Percentiles rank a stretch among this genome's conserved stretches.
phyloP scores from a whole-genome alignment of 2,113 vertebrate species.

The Corythoichthys intestinalis region DNA sequence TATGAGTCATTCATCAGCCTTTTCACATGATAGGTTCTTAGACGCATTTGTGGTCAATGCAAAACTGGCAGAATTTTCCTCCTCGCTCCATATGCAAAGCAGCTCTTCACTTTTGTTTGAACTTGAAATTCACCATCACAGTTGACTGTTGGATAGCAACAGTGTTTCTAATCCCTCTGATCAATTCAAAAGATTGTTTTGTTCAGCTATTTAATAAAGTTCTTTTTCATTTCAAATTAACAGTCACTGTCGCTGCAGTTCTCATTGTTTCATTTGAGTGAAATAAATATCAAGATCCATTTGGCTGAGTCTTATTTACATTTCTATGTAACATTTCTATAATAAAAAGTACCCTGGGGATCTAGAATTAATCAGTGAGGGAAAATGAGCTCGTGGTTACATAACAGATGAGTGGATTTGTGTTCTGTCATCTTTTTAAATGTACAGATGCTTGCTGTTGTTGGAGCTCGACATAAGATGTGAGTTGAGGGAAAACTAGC shows the following conservation, averaged over 20 bases:
- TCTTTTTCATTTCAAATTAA: neutral
- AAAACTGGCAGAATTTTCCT: conserved; percentile 65
- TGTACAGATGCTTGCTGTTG: conserved; percentile 26
- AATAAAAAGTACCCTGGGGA: conserved; percentile 18
- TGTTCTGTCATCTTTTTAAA: conserved; percentile 35
- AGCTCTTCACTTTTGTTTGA: conserved; percentile 26
- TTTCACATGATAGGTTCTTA: conserved; percentile 20
- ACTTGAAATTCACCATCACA: conserved; percentile 12
- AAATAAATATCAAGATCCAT: conserved; percentile 40
- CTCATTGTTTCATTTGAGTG: conserved; percentile 13
- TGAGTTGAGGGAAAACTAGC: conserved; percentile 21
- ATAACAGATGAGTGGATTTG: conserved; percentile 25
- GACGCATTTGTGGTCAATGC: conserved; percentile 59
- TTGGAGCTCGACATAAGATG: conserved; percentile 56
- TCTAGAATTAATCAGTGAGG: neutral
- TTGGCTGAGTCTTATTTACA: conserved; percentile 47
- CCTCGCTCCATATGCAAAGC: conserved; percentile 68
- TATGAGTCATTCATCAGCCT: conserved; percentile 12
- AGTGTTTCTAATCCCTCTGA: neutral
- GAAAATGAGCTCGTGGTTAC: conserved; percentile 13
- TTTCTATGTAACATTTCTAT: conserved; percentile 25
- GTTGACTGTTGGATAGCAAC: neutral
- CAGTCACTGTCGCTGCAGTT: conserved; percentile 15
- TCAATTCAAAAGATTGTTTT: conserved; percentile 6
- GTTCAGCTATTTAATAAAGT: neutral